Base-by-base conservation (phyloP, 2,113 vertebrate genomes). In the Suncus etruscus region DNA sequence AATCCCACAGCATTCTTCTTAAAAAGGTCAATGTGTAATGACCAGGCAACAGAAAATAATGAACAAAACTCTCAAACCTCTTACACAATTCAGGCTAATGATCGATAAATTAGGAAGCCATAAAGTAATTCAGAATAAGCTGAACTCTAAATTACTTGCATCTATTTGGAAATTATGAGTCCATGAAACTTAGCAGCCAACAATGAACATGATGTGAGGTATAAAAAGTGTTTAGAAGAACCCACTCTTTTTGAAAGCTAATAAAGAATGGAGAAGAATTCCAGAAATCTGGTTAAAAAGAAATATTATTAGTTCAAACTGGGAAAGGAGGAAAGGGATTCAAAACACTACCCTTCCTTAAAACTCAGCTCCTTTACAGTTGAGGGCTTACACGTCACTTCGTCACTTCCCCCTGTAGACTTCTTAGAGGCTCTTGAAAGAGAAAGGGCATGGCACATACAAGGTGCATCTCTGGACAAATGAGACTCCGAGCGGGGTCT, bases 41-140 rank as follows among this genome's bases (percentile, higher is more conserved):
- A 76, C 63, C 72, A 86, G 45, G 83, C 86, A 80, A 65, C 72
- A 79, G 72, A 92, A 87, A 86, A 90, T 82, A 92, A 89, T 31
- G 39, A 86, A 86, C 63, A 39, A 31, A 73, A 73, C 4, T 72
- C 83, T 51, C 61, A 29, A 32, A 76, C 2, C 7, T 51, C 39
- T 66, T 88, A 51, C 39, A 94, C 18, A 61, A 75, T 58, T 72
- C n/a, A 45, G 29, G 80, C 22, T 80, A 90, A 58, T 78, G 31
- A 78, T 11, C 47, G 65, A 51, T 87, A 79, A 91, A 82, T 75
- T 91, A 94, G 61, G 31, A 89, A 91, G 11, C 54, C 54, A 73
- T 91, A 78, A 94, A 74, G 83, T 50, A 22, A 24, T 76, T 47
- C 24, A 45, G 69, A 89, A 45, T 50, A 73, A 87, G 29, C 76